Conservation (phyloP, 2,888 invertebrate genomes). For the Eupithecia subumbrata region DNA sequence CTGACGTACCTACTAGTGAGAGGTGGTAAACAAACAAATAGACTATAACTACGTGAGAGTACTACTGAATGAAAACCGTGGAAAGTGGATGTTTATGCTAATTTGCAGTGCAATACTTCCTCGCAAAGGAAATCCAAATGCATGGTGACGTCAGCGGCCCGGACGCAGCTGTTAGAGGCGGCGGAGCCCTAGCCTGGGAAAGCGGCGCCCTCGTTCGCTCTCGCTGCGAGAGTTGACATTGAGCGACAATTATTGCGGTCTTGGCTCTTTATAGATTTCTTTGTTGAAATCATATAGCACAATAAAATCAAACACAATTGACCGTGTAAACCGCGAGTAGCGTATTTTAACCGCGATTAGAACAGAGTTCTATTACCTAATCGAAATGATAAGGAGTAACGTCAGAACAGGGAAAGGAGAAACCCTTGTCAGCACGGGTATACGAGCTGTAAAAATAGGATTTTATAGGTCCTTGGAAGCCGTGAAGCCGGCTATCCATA, state of each 20-base stretch:
- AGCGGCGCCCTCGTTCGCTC: slow-evolving; percentile 60
- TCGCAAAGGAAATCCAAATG: slow-evolving; percentile 29
- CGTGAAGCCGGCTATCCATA: slow-evolving; percentile 26
- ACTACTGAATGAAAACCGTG: slow-evolving; percentile 11
- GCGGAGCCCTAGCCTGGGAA: slow-evolving; percentile 64
- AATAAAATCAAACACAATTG: neutral
- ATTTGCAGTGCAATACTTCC: slow-evolving; percentile 27
- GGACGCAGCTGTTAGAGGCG: slow-evolving; percentile 55
- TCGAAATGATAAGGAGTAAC: slow-evolving; percentile 3
- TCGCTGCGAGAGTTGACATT: slow-evolving; percentile 57
- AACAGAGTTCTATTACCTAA: neutral
- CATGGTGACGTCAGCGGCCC: slow-evolving; percentile 40
- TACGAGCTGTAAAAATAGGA: slow-evolving; percentile 21
- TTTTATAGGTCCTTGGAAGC: slow-evolving; percentile 25
- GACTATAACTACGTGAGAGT: neutral
- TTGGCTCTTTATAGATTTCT: slow-evolving; percentile 47
- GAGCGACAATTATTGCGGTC: slow-evolving; percentile 65
- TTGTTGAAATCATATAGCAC: neutral
- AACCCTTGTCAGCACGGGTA: slow-evolving; percentile 1
- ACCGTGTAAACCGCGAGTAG: neutral
- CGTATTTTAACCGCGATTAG: neutral
- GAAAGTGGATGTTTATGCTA: slow-evolving; percentile 18
- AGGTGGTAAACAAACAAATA: neutral
- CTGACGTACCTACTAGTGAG: neutral
- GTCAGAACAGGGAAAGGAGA: neutral